These are phyloP conservation scores for Alloplasta piceator DNA, from an alignment of 2,888 invertebrate species.

Conservation along the genomic window DNA sequence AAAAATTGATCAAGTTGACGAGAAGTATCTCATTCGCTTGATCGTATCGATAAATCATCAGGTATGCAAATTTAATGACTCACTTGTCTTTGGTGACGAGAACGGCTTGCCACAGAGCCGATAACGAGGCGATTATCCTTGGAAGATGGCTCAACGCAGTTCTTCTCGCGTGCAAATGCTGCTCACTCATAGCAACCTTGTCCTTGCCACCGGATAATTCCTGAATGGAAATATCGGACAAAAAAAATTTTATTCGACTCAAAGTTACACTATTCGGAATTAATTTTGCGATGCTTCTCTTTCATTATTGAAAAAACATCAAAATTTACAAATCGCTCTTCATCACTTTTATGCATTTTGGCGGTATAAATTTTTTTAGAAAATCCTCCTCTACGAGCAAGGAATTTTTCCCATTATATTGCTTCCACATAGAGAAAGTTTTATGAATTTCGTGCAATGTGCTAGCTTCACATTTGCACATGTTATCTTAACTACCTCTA, in stretches of 20 bases:
- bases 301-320: background rate
- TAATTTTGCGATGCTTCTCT: too few relatives aligned
- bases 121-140: conserved; percentile 91
- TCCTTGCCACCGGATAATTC: conserved; percentile 79
- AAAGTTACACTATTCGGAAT: background rate
- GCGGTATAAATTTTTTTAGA: too few relatives aligned
- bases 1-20: conserved; percentile 3
- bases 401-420: too few relatives aligned
- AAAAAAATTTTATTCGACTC: background rate
- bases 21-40: too few relatives aligned
- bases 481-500: too few relatives aligned
- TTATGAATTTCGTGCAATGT: too few relatives aligned
- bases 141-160: conserved; percentile 92
- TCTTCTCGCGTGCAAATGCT: conserved; percentile 87
- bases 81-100: conserved; percentile 84
- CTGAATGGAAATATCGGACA: conserved; percentile 66
- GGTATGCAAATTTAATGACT: conserved; percentile 58
- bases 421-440: too few relatives aligned
- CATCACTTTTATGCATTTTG: background rate
- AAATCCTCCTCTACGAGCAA: too few relatives aligned
- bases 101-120: conserved; percentile 91
- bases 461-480: too few relatives aligned
- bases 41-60: too few relatives aligned
- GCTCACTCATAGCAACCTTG: conserved; percentile 80
- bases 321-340: background rate